Evolutionary conservation across 1,140 invertebrate genomes (phyloP).

Genomic region (Leptinotarsa defecta): DNA sequence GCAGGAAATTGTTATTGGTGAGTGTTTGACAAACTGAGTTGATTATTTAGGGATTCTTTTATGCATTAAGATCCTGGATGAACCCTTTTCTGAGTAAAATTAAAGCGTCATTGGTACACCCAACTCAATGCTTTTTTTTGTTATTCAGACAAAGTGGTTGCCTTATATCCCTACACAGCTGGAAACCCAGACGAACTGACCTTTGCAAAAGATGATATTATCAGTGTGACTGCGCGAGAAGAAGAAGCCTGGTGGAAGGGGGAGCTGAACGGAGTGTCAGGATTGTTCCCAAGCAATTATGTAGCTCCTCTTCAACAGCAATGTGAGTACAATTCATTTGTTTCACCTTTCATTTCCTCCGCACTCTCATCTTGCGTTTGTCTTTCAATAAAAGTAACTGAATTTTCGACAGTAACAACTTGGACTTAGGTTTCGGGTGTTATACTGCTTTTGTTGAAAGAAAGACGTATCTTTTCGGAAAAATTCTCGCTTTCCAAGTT

Average conservation of each 20-base stretch:
- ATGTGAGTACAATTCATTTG: conserved; percentile 61
- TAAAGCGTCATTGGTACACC: no score
- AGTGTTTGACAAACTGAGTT: not conserved
- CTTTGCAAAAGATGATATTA: conserved; percentile 93
- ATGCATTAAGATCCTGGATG: no score
- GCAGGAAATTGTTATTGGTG: conserved; percentile 62
- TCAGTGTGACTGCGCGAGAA: conserved; percentile 87
- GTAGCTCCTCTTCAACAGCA: conserved; percentile 66
- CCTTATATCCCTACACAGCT: conserved; percentile 89
- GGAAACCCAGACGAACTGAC: conserved; percentile 93
- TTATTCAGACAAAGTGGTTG: conserved; percentile 83
- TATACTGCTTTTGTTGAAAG: not conserved
- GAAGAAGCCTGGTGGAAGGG: conserved; percentile 97
- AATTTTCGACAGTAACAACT: not conserved
- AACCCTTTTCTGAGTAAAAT: no score
- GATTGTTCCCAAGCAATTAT: conserved; percentile 92
- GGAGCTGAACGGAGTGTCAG: conserved; percentile 83
- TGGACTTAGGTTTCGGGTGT: not conserved
- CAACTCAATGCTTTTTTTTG: not conserved
- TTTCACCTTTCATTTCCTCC: not conserved
- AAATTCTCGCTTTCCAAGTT: not conserved
- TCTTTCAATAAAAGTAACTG: not conserved
- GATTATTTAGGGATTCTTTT: no score
- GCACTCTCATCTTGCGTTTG: not conserved
- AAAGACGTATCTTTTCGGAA: not conserved